A percentile compares a stretch with the other conserved stretches of the same genome.
Conservation (phyloP, 2,797 vertebrate genomes). For the Heteromormyrus szaboi region DNA sequence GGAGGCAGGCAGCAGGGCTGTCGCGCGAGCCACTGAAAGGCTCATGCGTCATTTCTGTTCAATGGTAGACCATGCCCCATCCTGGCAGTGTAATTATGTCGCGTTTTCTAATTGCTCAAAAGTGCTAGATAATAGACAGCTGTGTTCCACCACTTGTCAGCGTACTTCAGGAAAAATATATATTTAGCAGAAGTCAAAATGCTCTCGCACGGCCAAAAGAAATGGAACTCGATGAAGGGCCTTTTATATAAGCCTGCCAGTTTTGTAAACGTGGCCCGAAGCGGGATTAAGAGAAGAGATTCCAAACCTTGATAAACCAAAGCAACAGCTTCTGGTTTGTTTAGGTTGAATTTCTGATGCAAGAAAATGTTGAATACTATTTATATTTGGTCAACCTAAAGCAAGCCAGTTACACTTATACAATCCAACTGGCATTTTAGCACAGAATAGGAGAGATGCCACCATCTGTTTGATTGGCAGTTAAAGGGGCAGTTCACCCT, state of each 20-base stretch:
- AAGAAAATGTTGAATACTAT: background rate
- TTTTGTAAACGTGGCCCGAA: background rate
- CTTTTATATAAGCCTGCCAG: background rate
- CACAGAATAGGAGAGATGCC: background rate
- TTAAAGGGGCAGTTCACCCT: background rate
- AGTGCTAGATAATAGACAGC: background rate
- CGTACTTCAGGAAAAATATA: background rate
- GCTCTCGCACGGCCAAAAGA: background rate
- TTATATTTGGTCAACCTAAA: background rate
- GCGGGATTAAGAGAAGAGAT: background rate
- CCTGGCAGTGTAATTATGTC: background rate
- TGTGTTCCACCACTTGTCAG: conserved; percentile 1
- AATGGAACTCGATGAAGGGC: background rate
- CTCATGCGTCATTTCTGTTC: background rate
- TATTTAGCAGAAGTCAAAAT: conserved; percentile 3
- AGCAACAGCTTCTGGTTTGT: background rate
- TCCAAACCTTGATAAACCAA: background rate
- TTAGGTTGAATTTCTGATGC: background rate
- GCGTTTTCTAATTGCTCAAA: background rate
- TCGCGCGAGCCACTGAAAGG: background rate
- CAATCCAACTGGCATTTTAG: background rate
- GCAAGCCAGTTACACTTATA: background rate
- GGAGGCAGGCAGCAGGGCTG: background rate
- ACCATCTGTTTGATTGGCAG: background rate
- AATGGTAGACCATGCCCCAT: background rate